These are phyloP conservation scores for Teleiodes luculella DNA, from an alignment of 2,888 invertebrate species.

Conservation along the genomic window DNA sequence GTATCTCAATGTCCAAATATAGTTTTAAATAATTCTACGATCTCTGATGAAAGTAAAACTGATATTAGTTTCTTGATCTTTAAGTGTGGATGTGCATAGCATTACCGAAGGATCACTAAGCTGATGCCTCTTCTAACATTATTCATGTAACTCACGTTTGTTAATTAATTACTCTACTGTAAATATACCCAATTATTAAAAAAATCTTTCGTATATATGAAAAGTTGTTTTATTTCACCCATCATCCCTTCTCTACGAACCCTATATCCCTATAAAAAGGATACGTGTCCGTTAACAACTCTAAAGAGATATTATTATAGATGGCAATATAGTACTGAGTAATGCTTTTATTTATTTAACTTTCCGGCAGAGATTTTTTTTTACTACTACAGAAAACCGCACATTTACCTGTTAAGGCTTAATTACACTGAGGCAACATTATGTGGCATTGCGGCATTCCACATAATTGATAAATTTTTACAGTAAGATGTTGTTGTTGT, in stretches of 20 bases:
- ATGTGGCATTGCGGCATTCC: no score
- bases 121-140: slow-evolving; percentile 56
- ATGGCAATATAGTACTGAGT: no score
- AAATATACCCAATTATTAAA: slow-evolving; percentile 76
- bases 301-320: no score
- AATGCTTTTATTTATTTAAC: no score
- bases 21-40: slow-evolving; percentile 37
- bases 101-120: slow-evolving; percentile 39
- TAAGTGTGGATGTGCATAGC: slow-evolving; percentile 52
- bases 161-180: slow-evolving; percentile 76
- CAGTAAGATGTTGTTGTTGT: no score
- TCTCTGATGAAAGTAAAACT: slow-evolving; percentile 50
- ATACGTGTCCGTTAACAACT: no score
- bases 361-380: no score
- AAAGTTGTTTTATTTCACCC: slow-evolving; percentile 48
- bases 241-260: neutral
- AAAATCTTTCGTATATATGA: slow-evolving; percentile 72
- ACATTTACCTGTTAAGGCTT: no score
- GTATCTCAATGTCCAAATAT: slow-evolving; percentile 31
- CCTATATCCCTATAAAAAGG: no score
- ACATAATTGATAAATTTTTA: no score
- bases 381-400: no score
- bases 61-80: slow-evolving; percentile 45
- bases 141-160: slow-evolving; percentile 75
- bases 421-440: no score